Conservation (phyloP, 2,113 vertebrate genomes). For the Glareola pratincola region DNA sequence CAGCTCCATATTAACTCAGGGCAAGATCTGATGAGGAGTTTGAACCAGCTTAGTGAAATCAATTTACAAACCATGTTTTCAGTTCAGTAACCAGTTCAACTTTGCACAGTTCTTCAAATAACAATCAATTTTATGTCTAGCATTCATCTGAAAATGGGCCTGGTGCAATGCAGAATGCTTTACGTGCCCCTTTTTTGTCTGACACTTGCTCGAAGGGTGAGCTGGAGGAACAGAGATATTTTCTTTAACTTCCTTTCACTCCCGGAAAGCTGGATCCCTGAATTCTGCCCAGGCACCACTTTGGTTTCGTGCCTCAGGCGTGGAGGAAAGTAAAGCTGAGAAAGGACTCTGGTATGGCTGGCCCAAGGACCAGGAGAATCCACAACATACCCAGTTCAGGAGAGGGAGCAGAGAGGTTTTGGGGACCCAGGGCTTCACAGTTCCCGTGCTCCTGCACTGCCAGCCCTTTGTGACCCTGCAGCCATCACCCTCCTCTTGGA, state of each 20-base stretch:
- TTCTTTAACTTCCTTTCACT: not conserved
- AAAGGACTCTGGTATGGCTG: fast-evolving
- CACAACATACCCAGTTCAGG: not conserved
- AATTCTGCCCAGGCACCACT: too few relatives aligned
- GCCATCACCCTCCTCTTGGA: not conserved
- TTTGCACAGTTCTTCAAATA: not conserved
- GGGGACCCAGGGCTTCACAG: not conserved
- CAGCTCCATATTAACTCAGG: not conserved
- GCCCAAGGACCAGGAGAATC: not conserved
- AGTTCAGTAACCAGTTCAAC: not conserved
- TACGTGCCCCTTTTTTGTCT: not conserved
- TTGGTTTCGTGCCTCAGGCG: not conserved
- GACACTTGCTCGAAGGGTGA: not conserved
- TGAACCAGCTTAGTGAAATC: not conserved
- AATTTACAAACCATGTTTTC: not conserved
- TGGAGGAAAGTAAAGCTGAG: not conserved
- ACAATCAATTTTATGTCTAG: not conserved
- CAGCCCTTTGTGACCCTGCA: not conserved
- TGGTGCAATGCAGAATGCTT: not conserved
- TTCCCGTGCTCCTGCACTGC: too few relatives aligned
- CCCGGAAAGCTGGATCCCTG: not conserved
- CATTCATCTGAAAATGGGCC: not conserved
- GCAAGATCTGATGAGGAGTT: not conserved
- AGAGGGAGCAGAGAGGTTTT: not conserved
- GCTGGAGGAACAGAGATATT: not conserved